phyloP scores from a whole-genome alignment of 2,888 invertebrate species.

The Orthonevra nobilis region DNA sequence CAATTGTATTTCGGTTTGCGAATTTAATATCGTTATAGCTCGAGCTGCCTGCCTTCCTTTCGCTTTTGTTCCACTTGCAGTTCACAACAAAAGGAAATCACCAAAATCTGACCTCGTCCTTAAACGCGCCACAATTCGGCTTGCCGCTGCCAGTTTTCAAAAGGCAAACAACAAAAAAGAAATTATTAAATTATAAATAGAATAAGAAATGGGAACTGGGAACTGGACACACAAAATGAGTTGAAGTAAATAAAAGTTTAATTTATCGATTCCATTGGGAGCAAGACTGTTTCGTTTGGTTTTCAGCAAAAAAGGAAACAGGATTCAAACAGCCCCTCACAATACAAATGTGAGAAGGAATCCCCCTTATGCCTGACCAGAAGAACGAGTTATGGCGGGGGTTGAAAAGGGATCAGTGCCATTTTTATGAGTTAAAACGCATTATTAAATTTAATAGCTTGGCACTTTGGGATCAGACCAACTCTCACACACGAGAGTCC shows the following conservation, averaged over 20 bases:
- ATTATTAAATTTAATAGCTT: constrained; percentile 54
- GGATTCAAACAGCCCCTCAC: no score
- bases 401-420: constrained; percentile 26
- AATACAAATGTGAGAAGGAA: no score
- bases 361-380: no score
- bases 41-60: constrained; percentile 3
- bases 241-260: constrained; percentile 33
- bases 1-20: constrained; percentile 42
- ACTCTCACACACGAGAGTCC: not conserved
- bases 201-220: constrained; percentile 3
- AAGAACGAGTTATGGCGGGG: not conserved
- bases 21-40: constrained; percentile 42
- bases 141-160: no score
- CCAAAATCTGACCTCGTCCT: constrained; percentile 19
- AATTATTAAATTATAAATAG: constrained; percentile 22
- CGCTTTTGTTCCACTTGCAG: constrained; percentile 1
- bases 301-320: not conserved
- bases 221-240: constrained; percentile 17
- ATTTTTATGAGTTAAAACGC: constrained; percentile 53
- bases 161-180: not conserved
- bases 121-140: not conserved
- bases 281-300: constrained; percentile 16
- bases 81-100: constrained; percentile 33
- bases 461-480: constrained; percentile 33
- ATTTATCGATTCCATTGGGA: constrained; percentile 48